Percentiles rank a stretch among this genome's conserved stretches.
Evolutionary conservation across 2,888 invertebrate species (phyloP).

Genomic region (Cephus pulcher): DNA sequence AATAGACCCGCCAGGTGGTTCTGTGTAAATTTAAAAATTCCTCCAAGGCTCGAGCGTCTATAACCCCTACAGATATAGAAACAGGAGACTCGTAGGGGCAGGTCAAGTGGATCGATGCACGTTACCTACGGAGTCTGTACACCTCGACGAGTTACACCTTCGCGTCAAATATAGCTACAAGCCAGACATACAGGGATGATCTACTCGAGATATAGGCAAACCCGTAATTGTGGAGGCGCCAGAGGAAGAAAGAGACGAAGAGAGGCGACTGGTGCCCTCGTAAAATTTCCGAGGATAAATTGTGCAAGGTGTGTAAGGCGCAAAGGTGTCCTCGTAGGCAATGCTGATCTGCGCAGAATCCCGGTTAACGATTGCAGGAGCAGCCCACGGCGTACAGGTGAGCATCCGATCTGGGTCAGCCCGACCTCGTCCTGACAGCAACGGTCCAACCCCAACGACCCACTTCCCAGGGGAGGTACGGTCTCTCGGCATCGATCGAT

Average conservation of each 20-base stretch:
- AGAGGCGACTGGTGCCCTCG: too few relatives aligned
- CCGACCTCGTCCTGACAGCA: slow-evolving; percentile 55
- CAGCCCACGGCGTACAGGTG: slow-evolving; percentile 35
- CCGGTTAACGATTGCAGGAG: slow-evolving; percentile 64
- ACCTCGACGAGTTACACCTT: slow-evolving; percentile 16
- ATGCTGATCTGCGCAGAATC: slow-evolving; percentile 61
- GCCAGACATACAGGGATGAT: too few relatives aligned
- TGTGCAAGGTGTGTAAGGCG: slow-evolving; percentile 23
- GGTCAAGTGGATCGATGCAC: slow-evolving; percentile 63
- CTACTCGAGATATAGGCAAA: too few relatives aligned
- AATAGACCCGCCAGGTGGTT: too few relatives aligned
- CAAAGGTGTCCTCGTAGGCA: slow-evolving; percentile 39
- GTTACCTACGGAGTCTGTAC: slow-evolving; percentile 42
- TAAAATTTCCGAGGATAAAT: too few relatives aligned
- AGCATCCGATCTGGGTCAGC: slow-evolving; percentile 57
- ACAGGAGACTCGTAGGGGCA: slow-evolving; percentile 31
- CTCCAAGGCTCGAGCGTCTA: too few relatives aligned
- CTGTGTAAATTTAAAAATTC: too few relatives aligned
- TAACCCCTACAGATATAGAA: background rate
- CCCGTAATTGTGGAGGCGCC: too few relatives aligned
- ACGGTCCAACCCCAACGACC: slow-evolving; percentile 38
- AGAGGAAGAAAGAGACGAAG: too few relatives aligned
- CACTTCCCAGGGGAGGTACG: slow-evolving; percentile 24
- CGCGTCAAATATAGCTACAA: too few relatives aligned
- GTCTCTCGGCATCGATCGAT: background rate